phyloP scores from a whole-genome alignment of 2,113 vertebrate genomes.

The Girardinichthys multiradiatus region DNA sequence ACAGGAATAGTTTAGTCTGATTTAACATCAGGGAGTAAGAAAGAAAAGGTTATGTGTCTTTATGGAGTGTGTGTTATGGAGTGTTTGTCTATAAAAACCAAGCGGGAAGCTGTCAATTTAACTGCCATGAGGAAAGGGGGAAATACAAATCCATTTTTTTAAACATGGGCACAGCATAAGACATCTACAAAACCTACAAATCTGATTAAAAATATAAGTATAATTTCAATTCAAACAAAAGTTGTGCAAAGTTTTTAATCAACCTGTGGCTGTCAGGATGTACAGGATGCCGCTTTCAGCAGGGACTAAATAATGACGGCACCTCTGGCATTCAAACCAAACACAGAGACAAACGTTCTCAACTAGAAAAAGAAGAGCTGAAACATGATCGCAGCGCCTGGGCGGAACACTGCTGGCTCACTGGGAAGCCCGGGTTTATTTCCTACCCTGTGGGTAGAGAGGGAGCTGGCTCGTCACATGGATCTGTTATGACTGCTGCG shows the following conservation, averaged over 20 bases:
- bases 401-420: slow-evolving; percentile 26
- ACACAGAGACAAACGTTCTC: slow-evolving; percentile 9
- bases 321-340: slow-evolving; percentile 4
- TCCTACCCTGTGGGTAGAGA: slow-evolving; percentile 45
- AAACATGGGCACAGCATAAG: no score
- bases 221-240: not conserved
- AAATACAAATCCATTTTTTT: no score
- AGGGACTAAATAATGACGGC: not conserved
- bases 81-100: no score
- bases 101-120: no score
- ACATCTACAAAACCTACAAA: not conserved
- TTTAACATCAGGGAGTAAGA: no score
- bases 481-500: slow-evolving; percentile 50
- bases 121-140: no score
- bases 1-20: no score
- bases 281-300: not conserved
- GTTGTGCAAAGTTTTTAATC: not conserved
- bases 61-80: no score
- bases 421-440: slow-evolving; percentile 50
- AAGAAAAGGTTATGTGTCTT: no score
- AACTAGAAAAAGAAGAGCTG: slow-evolving; percentile 24
- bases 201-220: not conserved
- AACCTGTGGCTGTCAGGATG: no score
- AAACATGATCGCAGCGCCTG: slow-evolving; percentile 12
- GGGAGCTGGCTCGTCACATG: slow-evolving; percentile 30